phyloP scores from a whole-genome alignment of 2,888 invertebrate species.

The Rhimphoctona megacephalus region DNA sequence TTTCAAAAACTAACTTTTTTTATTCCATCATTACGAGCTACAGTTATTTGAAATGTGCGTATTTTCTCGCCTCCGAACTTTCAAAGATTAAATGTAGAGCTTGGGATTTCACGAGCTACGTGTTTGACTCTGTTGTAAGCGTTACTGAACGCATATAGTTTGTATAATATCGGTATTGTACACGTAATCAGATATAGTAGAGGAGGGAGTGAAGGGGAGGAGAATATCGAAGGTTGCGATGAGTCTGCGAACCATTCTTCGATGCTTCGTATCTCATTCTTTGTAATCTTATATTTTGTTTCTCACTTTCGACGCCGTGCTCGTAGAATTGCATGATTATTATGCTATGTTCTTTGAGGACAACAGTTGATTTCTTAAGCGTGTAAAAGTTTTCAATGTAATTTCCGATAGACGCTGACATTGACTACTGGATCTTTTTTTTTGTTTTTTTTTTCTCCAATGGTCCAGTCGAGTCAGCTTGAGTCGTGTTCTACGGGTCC shows the following conservation, averaged over 20 bases:
- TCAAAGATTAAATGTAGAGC: background rate
- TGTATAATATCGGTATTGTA: slow-evolving; percentile 52
- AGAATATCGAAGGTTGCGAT: slow-evolving; percentile 1
- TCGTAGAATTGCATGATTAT: background rate
- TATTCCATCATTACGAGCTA: slow-evolving; percentile 17
- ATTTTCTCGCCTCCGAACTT: background rate
- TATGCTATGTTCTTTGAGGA: background rate
- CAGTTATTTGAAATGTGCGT: background rate
- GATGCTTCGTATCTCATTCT: slow-evolving; percentile 5
- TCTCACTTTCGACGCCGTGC: background rate
- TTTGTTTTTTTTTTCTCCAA: slow-evolving; percentile 3
- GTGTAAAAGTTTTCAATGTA: background rate
- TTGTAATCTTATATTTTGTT: background rate
- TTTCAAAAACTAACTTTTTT: slow-evolving; percentile 9
- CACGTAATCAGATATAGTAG: slow-evolving; percentile 11
- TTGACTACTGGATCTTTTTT: slow-evolving; percentile 12
- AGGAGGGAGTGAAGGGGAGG: background rate
- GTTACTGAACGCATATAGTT: slow-evolving; percentile 44
- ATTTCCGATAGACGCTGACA: slow-evolving; percentile 4
- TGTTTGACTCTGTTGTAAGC: slow-evolving; percentile 44
- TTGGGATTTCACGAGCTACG: background rate
- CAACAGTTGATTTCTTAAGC: background rate
- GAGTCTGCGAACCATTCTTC: slow-evolving; percentile 2
- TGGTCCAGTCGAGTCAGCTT: background rate
- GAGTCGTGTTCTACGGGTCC: slow-evolving; percentile 38